A percentile compares a stretch with the other conserved stretches of the same genome.
Conservation (phyloP, 2,113 vertebrate genomes). For the Trogon surrucura region DNA sequence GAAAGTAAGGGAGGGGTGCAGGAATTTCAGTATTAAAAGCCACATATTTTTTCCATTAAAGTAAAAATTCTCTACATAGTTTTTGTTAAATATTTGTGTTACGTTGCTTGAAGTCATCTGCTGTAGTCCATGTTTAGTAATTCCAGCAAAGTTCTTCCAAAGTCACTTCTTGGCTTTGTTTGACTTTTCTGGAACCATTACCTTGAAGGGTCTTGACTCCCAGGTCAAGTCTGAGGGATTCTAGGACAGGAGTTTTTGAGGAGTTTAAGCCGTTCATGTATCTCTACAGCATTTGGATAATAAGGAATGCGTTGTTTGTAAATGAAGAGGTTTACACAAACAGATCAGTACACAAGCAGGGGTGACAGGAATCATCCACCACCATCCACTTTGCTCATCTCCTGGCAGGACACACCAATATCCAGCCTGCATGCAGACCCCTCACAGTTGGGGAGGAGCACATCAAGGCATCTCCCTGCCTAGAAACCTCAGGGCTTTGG, state of each 20-base stretch:
- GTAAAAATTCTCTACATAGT: background rate
- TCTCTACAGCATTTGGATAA: background rate
- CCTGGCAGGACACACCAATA: background rate
- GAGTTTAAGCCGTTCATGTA: background rate
- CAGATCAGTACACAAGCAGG: background rate
- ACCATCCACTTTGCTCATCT: background rate
- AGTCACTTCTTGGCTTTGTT: background rate
- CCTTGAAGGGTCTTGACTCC: background rate
- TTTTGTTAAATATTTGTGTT: background rate
- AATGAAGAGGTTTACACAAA: background rate
- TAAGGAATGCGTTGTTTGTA: background rate
- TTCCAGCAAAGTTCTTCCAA: background rate
- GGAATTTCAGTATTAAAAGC: background rate
- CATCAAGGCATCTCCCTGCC: background rate
- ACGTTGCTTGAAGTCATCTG: background rate
- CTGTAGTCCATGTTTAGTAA: background rate
- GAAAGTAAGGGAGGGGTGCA: background rate
- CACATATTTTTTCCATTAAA: background rate
- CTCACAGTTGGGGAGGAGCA: background rate
- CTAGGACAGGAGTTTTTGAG: background rate
- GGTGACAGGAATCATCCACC: background rate
- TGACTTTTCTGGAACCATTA: background rate
- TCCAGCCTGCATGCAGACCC: background rate
- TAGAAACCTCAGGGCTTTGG: background rate
- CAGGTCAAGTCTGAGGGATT: fast-evolving